Evolutionary conservation across 1,140 invertebrate genomes (phyloP).

Genomic region (Chironomus tepperi): DNA sequence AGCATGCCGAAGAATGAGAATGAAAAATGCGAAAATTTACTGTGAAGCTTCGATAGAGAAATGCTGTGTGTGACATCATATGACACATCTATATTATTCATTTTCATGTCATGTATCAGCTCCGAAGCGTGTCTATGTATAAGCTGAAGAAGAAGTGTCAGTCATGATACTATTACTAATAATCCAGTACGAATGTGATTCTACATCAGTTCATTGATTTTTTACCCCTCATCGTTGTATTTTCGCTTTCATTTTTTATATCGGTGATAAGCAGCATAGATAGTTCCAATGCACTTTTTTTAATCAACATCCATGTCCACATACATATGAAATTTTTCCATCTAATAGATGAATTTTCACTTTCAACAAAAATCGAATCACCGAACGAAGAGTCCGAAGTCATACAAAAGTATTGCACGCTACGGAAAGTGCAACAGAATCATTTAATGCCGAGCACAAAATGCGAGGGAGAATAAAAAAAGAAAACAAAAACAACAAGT

Average conservation of each 20-base stretch:
- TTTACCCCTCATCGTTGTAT: neutral
- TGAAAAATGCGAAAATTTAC: too few species aligned
- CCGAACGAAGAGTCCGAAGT: too few species aligned
- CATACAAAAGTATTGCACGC: too few species aligned
- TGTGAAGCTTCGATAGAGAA: neutral
- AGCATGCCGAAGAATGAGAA: neutral
- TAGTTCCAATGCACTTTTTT: too few species aligned
- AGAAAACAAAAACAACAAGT: neutral
- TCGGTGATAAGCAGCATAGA: too few species aligned
- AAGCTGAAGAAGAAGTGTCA: neutral
- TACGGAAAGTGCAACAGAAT: too few species aligned
- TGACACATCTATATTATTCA: neutral
- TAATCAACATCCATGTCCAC: too few species aligned
- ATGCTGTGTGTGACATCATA: neutral
- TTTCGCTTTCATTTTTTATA: neutral
- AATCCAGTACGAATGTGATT: neutral
- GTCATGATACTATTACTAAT: neutral
- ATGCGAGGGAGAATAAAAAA: neutral
- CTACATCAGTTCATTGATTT: neutral
- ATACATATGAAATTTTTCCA: too few species aligned
- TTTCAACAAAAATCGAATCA: too few species aligned
- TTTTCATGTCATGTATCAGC: neutral
- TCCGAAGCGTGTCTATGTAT: neutral
- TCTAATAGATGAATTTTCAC: too few species aligned
- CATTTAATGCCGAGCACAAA: too few species aligned